Evolutionary conservation across 2,797 vertebrate species (phyloP), one percentile per base, ranked within the genome.

Genomic region (Falco biarmicus): DNA sequence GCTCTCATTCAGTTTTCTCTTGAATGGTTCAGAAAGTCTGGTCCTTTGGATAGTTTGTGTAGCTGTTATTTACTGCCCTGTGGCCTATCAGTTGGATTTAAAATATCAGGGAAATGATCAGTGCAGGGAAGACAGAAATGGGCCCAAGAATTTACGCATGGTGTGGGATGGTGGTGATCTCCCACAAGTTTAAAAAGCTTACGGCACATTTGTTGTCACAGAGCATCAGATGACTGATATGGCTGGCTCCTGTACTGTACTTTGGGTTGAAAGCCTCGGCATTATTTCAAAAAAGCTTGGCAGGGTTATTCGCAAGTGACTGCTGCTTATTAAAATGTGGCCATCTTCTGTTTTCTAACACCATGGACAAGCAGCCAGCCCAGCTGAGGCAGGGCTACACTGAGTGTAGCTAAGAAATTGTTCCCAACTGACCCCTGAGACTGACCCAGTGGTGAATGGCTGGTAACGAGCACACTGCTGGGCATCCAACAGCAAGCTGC

Each of bases 121-220:
- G 20, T 9, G 45, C 32, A 64, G 41, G 41, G 56, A 69, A 81
- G 37, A 75, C 20, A 69, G 41, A 83, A 93, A 73, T 0, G 4
- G 26, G 32, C 16, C 16, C 26, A 69, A 56, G 66, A 70, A 51
- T 56, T 74, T 60, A 74, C 10, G 25, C 26, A 21, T 32, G 31
- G 7, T 48, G 53, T 22, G 31, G 37, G 56, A 25, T 91, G 76
- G 43, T 70, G 64, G 75, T 50, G 50, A 63, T 66, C 51, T 84
- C 57, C 47, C 22, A 28, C 11, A 50, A 34, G 19, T 47, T 60
- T 16, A 24, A 53, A 77, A 59, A 51, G 2, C 17, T n/a, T 71
- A 24, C 1, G 48, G n/a, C 57, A 50, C 18, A 9, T 0, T 1
- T 2, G 0, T 7, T 85, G 43, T 64, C 0, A 0, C 21, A 48